Conservation (phyloP, 2,797 vertebrate species). For the Astyanax mexicanus region DNA sequence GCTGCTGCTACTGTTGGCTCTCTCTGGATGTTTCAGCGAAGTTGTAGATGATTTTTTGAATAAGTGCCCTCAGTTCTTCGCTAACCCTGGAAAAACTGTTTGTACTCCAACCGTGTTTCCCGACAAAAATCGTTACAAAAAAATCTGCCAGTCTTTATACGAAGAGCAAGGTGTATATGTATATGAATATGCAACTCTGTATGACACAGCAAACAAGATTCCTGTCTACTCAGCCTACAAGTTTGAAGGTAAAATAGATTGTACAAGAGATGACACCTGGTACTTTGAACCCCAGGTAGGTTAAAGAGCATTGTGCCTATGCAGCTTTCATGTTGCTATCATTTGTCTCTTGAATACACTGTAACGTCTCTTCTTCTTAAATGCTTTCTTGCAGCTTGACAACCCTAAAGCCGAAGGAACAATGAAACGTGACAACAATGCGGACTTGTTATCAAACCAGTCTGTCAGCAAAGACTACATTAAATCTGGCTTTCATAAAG, state of each 20-base stretch:
- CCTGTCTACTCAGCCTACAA: slow-evolving; percentile 62
- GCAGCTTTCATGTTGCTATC: neutral
- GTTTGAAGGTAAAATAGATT: accelerated
- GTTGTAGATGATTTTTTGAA: neutral
- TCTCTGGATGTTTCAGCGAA: neutral
- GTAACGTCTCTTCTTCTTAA: neutral
- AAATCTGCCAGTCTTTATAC: slow-evolving; percentile 57
- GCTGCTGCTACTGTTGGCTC: neutral
- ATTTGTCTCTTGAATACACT: neutral
- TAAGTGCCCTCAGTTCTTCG: neutral
- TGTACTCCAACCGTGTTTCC: neutral
- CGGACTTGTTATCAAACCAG: neutral
- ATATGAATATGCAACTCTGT: slow-evolving; percentile 61
- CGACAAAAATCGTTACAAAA: slow-evolving; percentile 47
- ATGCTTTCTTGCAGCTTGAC: neutral
- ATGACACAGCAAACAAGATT: slow-evolving; percentile 58
- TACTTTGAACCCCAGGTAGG: slow-evolving; percentile 43
- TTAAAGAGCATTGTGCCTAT: neutral
- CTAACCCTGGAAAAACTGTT: accelerated
- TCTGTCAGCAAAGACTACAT: slow-evolving; percentile 1
- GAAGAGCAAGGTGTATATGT: accelerated
- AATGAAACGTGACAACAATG: too few species aligned
- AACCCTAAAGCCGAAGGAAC: too few species aligned
- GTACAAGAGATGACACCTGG: neutral
- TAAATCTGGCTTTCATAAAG: neutral